Evolutionary conservation across 2,113 vertebrate species (phyloP), one percentile per base, ranked within the genome.

Genomic region (Petrocephalus zakoni): DNA sequence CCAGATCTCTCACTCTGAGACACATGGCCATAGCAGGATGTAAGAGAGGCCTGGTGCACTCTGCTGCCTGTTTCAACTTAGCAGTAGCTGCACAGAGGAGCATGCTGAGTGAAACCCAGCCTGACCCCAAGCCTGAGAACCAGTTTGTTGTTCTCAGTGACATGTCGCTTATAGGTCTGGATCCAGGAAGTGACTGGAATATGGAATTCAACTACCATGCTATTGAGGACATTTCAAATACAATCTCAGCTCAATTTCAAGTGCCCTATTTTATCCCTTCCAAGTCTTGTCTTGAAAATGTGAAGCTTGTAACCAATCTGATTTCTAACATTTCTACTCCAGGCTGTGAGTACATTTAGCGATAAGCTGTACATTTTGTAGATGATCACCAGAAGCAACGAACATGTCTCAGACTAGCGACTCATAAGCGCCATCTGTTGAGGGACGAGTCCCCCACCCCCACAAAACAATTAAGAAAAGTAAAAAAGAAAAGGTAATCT

Each of bases 381-480:
- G 46, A n/a, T 0, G n/a, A 49, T n/a, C 46, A 52, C 22, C n/a
- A 49, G n/a, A 52, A 52, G 11, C 29, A 52, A 85, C 22, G 21
- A n/a, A 6, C 47, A n/a, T 13, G 68, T 75, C 29, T 75, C 68
- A 34, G 13, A 64, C 29, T 51, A 25, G 47, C 49, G 87, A 78
- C 61, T 78, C 61, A 29, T n/a, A 19, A 75, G 87, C 64, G 64
- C 87, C 87, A 75, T 72, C 64, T 87, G 64, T 75, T 75, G 87
- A 19, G 49, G 11, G 6, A 51, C 37, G 51, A 72, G 4, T 61
- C 1, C n/a, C 29, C 9, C 17, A 2, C 49, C 55, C 91, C 86
- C 10, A 87, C 19, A 61, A 75, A 72, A 53, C 72, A 89, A 55
- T 87, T 68, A 91, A 90, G 90, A 90, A 92, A 91, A 19, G 90